Percentiles rank a stretch among this genome's conserved stretches.
Conservation (phyloP, 2,797 vertebrate genomes). For the Telmatherina bonti region DNA sequence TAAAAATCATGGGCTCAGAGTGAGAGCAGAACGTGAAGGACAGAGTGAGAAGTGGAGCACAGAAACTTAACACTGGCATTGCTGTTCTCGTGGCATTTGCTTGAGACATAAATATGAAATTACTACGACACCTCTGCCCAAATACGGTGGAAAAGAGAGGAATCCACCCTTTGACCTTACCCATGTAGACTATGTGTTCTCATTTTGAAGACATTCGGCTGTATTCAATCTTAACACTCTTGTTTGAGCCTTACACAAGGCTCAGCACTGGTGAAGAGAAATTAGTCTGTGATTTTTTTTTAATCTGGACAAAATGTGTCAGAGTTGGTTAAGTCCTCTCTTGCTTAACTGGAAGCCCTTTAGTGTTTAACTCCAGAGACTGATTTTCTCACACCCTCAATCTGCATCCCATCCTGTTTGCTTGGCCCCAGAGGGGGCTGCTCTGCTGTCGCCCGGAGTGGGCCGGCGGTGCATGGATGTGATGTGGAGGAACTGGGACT, state of each 20-base stretch:
- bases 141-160: constrained; percentile 61
- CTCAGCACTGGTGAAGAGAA: constrained; percentile 17
- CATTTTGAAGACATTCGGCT: constrained; percentile 40
- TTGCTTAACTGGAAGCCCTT: constrained; percentile 34
- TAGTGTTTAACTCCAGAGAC: constrained; percentile 52
- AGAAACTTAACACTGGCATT: constrained; percentile 61
- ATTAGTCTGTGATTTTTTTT: constrained; percentile 21
- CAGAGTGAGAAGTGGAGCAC: constrained; percentile 37
- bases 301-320: constrained; percentile 35
- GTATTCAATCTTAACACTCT: constrained; percentile 36
- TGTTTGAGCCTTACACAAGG: constrained; percentile 7
- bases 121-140: constrained; percentile 67
- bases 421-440: constrained; percentile 54
- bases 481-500: constrained; percentile 70
- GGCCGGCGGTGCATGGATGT: constrained; percentile 70
- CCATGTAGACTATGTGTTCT: constrained; percentile 42
- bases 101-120: constrained; percentile 69
- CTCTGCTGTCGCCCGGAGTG: constrained; percentile 40
- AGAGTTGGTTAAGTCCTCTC: constrained; percentile 29
- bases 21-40: constrained; percentile 52
- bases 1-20: constrained; percentile 25
- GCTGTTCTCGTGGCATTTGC: constrained; percentile 61
- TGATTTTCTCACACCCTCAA: constrained; percentile 75
- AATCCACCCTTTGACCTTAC: constrained; percentile 63
- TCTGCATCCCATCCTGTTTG: constrained; percentile 76